Evolutionary conservation across 2,113 vertebrate genomes (phyloP).

Genomic region (Mionectes macconnelli): DNA sequence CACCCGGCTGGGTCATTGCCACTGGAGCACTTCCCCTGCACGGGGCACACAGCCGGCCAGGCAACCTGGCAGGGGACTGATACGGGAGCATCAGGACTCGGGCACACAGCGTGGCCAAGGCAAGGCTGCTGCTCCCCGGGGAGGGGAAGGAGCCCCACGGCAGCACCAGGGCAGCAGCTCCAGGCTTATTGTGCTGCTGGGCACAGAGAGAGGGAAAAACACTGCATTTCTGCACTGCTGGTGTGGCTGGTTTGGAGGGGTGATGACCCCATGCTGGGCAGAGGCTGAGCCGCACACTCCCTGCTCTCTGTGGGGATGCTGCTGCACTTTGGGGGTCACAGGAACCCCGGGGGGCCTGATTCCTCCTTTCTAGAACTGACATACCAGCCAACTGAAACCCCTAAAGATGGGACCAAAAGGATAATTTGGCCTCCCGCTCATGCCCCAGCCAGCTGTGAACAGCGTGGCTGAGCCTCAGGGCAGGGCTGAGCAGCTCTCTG

Average conservation of each 20-base stretch:
- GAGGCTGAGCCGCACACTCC: neutral
- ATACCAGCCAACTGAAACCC: neutral
- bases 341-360: too few relatives aligned
- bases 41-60: neutral
- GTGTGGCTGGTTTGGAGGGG: neutral
- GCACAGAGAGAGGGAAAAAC: neutral
- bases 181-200: neutral
- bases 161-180: too few relatives aligned
- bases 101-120: rapidly evolving
- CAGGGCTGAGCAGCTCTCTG: neutral
- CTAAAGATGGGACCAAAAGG: neutral
- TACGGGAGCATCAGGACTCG: neutral
- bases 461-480: neutral
- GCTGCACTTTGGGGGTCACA: rapidly evolving
- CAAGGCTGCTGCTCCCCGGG: too few relatives aligned
- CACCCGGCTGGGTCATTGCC: neutral
- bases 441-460: neutral
- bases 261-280: neutral
- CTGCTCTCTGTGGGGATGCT: neutral
- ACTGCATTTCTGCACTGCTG: too few relatives aligned
- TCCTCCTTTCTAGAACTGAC: neutral
- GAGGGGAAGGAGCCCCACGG: neutral
- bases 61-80: neutral
- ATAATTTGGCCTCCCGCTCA: too few relatives aligned
- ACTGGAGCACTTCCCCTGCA: neutral